Base-by-base conservation (phyloP, 2,797 vertebrate species). In the Brachyrhaphis roseni region DNA sequence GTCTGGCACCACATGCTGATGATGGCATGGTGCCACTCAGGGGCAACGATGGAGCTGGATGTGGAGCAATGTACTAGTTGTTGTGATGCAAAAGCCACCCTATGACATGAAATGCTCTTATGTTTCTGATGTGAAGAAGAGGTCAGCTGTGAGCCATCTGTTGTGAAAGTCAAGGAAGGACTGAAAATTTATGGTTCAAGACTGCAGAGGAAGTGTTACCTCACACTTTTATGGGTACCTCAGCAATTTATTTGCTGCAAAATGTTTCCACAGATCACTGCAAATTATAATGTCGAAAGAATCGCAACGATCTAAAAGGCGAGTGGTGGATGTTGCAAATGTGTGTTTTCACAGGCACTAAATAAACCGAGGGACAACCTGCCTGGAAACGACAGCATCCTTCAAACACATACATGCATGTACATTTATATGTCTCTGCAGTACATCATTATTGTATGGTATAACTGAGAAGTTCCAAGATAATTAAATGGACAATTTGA, bases 41-140 rank as follows among this genome's bases (percentile, higher is more conserved):
- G 59, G 15, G 31, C 31, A 64, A 8, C 59, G 3, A 3, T 18
- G n/a, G 59, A 64, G 16, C 36, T 26, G 10, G 20, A 10, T 2
- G 46, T 20, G 6, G 10, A 34, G n/a, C 28, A 49, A 11, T 23
- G 11, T 23, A 23, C 10, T 34, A 11, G 10, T 18, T 23, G 72
- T 36, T 73, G 46, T 49, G 16, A 36, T 7, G 36, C 36, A 4
- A 10, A 8, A 20, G n/a, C 11, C 12, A 41, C 1, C 8, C 31
- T 1, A 13, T 2, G 2, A 26, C 28, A 55, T 18, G 20, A 23
- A 66, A 23, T 20, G 16, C 31, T 64, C 13, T 66, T 1, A 36
- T 23, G 64, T 23, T 20, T 23, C 81, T 77, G 31, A 80, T 5
- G 73, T 82, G 89, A 87, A 68, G 83, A 72, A 74, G 64, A 16